phyloP scores from a whole-genome alignment of 1,140 invertebrate species.

The Helicoverpa zea region DNA sequence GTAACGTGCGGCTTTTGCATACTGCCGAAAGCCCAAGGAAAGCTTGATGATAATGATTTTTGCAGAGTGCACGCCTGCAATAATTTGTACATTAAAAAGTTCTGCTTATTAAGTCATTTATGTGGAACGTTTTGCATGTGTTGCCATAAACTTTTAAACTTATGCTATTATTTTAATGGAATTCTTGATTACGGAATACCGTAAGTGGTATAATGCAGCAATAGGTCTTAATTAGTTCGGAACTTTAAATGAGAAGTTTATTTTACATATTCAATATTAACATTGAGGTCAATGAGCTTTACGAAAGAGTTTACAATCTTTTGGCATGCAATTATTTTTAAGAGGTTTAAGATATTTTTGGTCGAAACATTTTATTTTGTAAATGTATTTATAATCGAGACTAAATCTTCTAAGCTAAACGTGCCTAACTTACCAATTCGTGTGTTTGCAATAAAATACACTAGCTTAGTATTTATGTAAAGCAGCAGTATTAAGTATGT shows the following conservation, averaged over 20 bases:
- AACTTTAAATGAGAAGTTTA: background rate
- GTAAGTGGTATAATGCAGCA: conserved; percentile 13
- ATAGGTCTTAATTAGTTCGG: conserved; percentile 14
- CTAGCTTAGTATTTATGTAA: background rate
- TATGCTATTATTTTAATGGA: conserved; percentile 14
- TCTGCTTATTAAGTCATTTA: conserved; percentile 20
- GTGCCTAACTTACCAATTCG: background rate
- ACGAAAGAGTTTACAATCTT: background rate
- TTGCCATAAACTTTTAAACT: conserved; percentile 14
- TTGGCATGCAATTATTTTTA: background rate
- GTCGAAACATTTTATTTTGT: too few relatives aligned
- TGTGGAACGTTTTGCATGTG: conserved; percentile 16
- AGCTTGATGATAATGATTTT: conserved; percentile 71
- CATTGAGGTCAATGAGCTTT: background rate
- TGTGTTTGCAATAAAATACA: background rate
- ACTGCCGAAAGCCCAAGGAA: conserved; percentile 55
- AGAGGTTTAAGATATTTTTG: background rate
- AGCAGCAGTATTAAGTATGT: background rate
- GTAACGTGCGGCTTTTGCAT: conserved; percentile 74
- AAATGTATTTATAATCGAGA: too few relatives aligned
- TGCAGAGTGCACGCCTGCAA: conserved; percentile 35
- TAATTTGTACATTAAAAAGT: conserved; percentile 37
- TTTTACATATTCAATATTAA: conserved; percentile 7
- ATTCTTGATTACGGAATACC: background rate
- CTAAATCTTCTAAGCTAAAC: background rate